These are phyloP conservation scores for Bos javanicus DNA, from an alignment of 2,113 vertebrate species.

Conservation along the genomic window DNA sequence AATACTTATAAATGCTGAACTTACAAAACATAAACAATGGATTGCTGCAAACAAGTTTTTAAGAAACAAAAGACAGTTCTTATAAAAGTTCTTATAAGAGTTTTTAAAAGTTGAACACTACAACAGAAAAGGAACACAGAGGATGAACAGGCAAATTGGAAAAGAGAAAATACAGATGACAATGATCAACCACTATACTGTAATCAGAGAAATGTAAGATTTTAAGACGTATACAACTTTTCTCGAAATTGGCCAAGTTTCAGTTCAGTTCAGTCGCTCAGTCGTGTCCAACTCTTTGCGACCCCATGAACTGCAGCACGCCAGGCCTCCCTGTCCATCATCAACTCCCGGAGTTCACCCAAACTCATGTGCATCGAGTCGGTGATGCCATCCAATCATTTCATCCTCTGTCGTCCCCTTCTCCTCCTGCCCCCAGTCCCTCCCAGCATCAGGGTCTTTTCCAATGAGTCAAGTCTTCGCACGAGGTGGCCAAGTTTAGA, in stretches of 20 bases:
- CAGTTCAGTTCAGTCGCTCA: too few species aligned
- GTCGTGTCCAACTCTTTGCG: accelerated
- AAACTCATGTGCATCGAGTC: accelerated
- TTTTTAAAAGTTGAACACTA: neutral
- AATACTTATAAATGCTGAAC: constrained; percentile 6
- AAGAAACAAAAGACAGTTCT: neutral
- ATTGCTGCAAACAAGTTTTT: constrained; percentile 21
- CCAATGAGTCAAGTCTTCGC: too few species aligned
- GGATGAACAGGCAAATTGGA: neutral
- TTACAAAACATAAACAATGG: neutral
- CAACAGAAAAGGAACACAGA: neutral
- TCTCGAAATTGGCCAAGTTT: neutral
- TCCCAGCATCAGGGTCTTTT: too few species aligned
- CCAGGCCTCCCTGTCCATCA: too few species aligned
- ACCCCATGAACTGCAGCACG: too few species aligned
- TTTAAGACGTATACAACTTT: neutral
- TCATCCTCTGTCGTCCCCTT: too few species aligned
- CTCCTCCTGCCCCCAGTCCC: too few species aligned
- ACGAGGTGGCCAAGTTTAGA: neutral
- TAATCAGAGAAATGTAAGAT: neutral
- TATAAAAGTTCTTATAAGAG: neutral
- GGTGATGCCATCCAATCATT: too few species aligned
- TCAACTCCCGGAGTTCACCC: too few species aligned
- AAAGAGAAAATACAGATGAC: constrained; percentile 7
- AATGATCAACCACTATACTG: neutral